A percentile compares a stretch with the other conserved stretches of the same genome.
Conservation (phyloP, 2,888 invertebrate genomes). For the Lutraria lutraria region DNA sequence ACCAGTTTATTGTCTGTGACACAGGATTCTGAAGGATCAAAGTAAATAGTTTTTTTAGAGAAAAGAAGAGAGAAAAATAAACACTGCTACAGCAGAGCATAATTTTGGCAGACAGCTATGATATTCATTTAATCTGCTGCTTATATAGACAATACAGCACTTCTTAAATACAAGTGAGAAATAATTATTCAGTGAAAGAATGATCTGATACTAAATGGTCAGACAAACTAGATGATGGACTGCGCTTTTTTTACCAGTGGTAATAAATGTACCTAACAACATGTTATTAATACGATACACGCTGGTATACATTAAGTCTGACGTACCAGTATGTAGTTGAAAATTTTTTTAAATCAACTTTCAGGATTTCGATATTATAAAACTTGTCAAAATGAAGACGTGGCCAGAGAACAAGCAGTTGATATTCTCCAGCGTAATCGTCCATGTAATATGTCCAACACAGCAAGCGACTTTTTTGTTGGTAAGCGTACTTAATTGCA, state of each 20-base stretch:
- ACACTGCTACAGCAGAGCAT: not conserved
- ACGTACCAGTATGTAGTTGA: not conserved
- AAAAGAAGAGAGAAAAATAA: not conserved
- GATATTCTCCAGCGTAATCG: constrained; percentile 22
- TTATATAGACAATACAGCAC: no score
- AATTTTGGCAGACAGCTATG: not conserved
- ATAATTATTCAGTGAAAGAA: not conserved
- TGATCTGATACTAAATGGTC: no score
- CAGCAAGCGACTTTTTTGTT: constrained; percentile 25
- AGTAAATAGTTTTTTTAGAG: not conserved
- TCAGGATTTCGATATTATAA: constrained; percentile 40
- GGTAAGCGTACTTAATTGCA: constrained; percentile 5
- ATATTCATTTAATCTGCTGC: not conserved
- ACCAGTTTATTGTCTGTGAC: not conserved
- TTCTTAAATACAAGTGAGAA: not conserved
- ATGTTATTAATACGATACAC: no score
- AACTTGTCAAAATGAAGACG: constrained; percentile 35
- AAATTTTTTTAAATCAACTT: not conserved
- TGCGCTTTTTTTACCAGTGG: no score
- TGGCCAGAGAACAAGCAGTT: constrained; percentile 22
- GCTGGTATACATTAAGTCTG: no score
- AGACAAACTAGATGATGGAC: no score
- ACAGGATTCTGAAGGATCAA: no score
- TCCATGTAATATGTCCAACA: not conserved
- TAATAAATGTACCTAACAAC: no score